These are phyloP conservation scores for Conus ventricosus DNA, from an alignment of 1,140 invertebrate genomes.

Conservation along the genomic window DNA sequence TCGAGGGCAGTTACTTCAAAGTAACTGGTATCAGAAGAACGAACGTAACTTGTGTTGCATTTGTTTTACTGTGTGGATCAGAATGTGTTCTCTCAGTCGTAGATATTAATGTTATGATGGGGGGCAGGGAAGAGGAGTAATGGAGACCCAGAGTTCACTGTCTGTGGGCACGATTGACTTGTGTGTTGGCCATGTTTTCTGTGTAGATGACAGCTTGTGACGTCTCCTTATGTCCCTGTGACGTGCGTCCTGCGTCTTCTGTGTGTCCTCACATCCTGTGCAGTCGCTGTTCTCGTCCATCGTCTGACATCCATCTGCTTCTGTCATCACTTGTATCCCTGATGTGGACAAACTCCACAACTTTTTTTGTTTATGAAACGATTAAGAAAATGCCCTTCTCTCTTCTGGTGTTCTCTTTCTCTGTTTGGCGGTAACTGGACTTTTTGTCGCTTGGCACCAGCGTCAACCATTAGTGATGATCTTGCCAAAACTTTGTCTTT, in stretches of 20 bases:
- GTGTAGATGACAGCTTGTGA: slow-evolving; percentile 52
- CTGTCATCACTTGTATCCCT: slow-evolving; percentile 32
- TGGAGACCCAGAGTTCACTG: background rate
- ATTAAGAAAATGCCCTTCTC: slow-evolving; percentile 14
- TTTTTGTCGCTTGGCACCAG: slow-evolving; percentile 17
- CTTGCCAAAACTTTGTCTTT: slow-evolving; percentile 9
- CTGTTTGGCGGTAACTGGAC: slow-evolving; percentile 22
- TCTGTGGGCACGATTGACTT: background rate
- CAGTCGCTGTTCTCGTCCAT: slow-evolving; percentile 37
- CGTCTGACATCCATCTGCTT: slow-evolving; percentile 37
- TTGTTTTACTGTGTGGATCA: background rate
- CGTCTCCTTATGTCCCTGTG: slow-evolving; percentile 52
- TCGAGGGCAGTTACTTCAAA: background rate
- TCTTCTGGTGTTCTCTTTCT: slow-evolving; percentile 32
- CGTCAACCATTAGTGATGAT: background rate
- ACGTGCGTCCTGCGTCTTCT: slow-evolving; percentile 49
- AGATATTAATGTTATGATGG: background rate
- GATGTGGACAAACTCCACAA: slow-evolving; percentile 17
- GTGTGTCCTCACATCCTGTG: slow-evolving; percentile 37
- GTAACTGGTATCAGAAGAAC: background rate
- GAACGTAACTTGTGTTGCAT: background rate
- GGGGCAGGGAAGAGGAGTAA: background rate
- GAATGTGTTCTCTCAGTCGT: background rate
- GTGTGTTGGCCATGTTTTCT: slow-evolving; percentile 30
- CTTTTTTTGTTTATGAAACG: slow-evolving; percentile 5